Base-by-base conservation (phyloP, 1,140 invertebrate genomes). In the Meloidogyne exigua region DNA sequence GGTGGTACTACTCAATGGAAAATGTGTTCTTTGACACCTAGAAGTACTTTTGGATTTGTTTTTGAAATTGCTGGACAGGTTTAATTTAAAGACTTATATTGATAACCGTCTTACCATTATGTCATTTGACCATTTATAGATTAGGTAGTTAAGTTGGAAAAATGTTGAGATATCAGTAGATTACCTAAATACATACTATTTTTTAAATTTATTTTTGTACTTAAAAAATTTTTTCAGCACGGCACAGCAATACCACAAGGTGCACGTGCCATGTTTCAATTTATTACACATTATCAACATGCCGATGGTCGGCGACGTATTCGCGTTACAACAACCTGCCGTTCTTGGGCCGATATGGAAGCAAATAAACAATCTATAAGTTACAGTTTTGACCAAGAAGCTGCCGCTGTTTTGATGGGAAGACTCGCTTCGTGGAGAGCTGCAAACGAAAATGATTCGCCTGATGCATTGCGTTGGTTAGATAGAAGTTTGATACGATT, bases 1-100 rank as follows among this genome's bases (percentile, higher is more conserved):
- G 96, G 96, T 63, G 94, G 94, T 68, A 99, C 97, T 0, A 94
- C 93, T 79, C 94, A 96, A 85, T 99, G 97, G 97, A 99, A 98
- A 89, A 92, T 99, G 88, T 98, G 96, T 88, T 93, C 94, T 0
- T 89, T 99, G 12, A 94, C 91, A 70, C 95, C 96, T 0, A 94
- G 92, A 81, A 93, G 94, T 12, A 98, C 96, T 2, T 91, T 95
- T 76, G 93, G 93, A 18, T 90, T 98, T 75, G 96, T 98, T 89
- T 98, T 99, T 89, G 97, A 99, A 90, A 93, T 99, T 71, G 94
- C 95, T 21, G 98, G 95, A 89, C 95, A 91, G 89, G 90, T 84
- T 76, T 18, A 12, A 15, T 73, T 73, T 10, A 73, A 62, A 12
- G n/a, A n/a, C 12, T 71, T 73, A 18, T 18, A 3, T 72, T 64